Evolutionary conservation across 2,797 vertebrate genomes (phyloP), one percentile per base, ranked within the genome.

Genomic region (Peromyscus nudipes): DNA sequence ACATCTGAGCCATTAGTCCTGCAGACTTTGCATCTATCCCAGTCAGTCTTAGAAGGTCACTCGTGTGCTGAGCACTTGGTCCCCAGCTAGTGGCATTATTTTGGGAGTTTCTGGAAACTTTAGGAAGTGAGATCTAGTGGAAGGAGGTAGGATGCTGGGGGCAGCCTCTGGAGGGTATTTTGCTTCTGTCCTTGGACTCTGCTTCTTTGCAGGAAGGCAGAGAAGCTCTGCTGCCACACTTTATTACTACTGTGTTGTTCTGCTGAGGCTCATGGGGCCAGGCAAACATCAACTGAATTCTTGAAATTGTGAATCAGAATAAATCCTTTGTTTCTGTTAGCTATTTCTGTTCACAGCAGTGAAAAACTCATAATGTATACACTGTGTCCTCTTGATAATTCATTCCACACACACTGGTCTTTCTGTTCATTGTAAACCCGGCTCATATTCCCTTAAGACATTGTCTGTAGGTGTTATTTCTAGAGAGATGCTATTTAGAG

Each of bases 401-500:
- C 62, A 6, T 82, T 90, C 8, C 14, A 55, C 57, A 71, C 65
- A 80, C 6, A 34, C 9, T 92, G 60, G n/a, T 90, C 21, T 77
- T 86, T 90, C 34, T 88, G 14, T 86, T 91, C 67, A 91, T 91
- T 91, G 65, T 73, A 71, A 77, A 23, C 69, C 57, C 69, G 81
- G 4, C 1, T 83, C 52, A 55, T 79, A 34, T 49, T 94, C 2
- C 55, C 21, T 92, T 96, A 71, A 55, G 43, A 88, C 77, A 17
- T 75, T 80, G 94, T 27, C 12, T 19, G 8, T 80, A 40, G 27
- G 60, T 57, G 21, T 60, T 94, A 27, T 21, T 55, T 94, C 23
- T 80, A 77, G 86, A 93, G 82, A 69, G 81, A 89, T 94, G 34
- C 76, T 92, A 40, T 91, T 86, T 92, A 73, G 69, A 84, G 37